phyloP scores from a whole-genome alignment of 2,888 invertebrate species.

The Lobophora halterata region DNA sequence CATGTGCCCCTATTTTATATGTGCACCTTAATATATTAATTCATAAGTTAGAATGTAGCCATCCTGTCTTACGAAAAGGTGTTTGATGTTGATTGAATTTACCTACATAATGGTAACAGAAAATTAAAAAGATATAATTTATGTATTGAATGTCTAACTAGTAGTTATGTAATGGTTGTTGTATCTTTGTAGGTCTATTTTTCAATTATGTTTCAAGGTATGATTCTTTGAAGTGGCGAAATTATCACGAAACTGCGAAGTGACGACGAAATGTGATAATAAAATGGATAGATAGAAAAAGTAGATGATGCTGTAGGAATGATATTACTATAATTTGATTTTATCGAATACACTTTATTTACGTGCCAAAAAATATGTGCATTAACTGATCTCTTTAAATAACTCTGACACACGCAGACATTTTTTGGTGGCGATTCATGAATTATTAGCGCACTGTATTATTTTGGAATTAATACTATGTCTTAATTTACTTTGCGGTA shows the following conservation, averaged over 20 bases:
- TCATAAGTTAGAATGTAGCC: neutral
- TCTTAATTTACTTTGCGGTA: conserved; percentile 1
- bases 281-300: conserved; percentile 12
- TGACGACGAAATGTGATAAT: conserved; percentile 28
- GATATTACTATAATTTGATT: neutral
- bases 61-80: conserved; percentile 20
- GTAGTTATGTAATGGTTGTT: conserved; percentile 50
- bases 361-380: conserved; percentile 33
- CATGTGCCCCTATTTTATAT: too few species aligned
- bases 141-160: too few species aligned
- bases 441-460: conserved; percentile 2
- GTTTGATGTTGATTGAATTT: conserved; percentile 21
- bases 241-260: conserved; percentile 7
- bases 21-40: conserved; percentile 19
- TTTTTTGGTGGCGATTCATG: too few species aligned
- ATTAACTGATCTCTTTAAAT: conserved; percentile 29
- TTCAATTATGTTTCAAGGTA: conserved; percentile 53
- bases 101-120: conserved; percentile 21
- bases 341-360: conserved; percentile 20
- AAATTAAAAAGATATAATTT: conserved; percentile 22
- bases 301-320: conserved; percentile 6
- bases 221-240: conserved; percentile 8
- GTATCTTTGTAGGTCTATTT: conserved; percentile 59
- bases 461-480: neutral
- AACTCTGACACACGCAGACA: conserved; percentile 9